phyloP scores from a whole-genome alignment of 2,797 vertebrate species.

The Alfaro cultratus region DNA sequence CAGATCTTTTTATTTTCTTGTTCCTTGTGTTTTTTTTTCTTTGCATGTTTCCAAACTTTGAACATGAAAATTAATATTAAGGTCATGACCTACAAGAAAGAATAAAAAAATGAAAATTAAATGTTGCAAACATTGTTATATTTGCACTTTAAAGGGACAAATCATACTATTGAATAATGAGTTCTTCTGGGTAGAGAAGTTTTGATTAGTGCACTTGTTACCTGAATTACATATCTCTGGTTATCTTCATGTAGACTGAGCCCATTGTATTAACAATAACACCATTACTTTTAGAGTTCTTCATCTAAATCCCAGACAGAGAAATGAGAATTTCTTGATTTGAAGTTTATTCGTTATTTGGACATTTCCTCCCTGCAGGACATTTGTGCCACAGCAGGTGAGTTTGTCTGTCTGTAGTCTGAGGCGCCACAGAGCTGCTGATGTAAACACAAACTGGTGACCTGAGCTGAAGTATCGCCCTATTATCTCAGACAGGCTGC shows the following conservation, averaged over 20 bases:
- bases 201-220: background rate
- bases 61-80: background rate
- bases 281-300: background rate
- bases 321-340: background rate
- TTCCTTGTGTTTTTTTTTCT: background rate
- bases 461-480: conserved; percentile 6
- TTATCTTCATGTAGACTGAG: background rate
- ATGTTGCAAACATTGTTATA: background rate
- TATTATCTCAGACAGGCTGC: conserved; percentile 24
- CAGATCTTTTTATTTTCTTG: background rate
- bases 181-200: background rate
- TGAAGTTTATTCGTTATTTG: background rate
- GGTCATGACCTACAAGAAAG: background rate
- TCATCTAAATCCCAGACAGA: background rate
- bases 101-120: background rate
- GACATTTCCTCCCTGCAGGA: background rate
- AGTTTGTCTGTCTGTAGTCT: conserved; percentile 29
- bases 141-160: background rate
- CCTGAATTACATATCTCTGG: background rate
- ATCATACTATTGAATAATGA: background rate
- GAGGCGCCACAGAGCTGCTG: conserved; percentile 26
- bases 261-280: background rate
- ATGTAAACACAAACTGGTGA: conserved; percentile 41
- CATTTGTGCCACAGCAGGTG: background rate
- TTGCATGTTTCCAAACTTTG: background rate